These are phyloP conservation scores for Lasiommata megera DNA, from an alignment of 2,888 invertebrate species.

Conservation along the genomic window DNA sequence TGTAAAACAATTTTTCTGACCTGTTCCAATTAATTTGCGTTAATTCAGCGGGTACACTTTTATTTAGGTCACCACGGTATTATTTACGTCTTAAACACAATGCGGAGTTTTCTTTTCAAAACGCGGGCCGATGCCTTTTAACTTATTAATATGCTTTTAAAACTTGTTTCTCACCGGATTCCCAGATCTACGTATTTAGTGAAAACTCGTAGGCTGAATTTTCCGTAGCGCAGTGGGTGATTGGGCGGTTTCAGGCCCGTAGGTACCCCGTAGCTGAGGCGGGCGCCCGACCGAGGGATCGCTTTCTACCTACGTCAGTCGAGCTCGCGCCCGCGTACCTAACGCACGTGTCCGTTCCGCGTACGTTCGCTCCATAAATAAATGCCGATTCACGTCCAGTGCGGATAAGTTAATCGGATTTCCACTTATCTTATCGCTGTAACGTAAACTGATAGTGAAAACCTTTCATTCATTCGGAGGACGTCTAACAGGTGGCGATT, in stretches of 20 bases:
- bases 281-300: slow-evolving; percentile 40
- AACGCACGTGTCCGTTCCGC: slow-evolving; percentile 40
- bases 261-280: slow-evolving; percentile 55
- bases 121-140: slow-evolving; percentile 4
- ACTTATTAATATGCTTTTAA: slow-evolving; percentile 16
- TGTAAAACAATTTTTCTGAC: background rate
- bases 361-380: slow-evolving; percentile 29
- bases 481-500: slow-evolving; percentile 62
- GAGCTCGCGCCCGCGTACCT: slow-evolving; percentile 49
- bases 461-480: slow-evolving; percentile 16
- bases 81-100: background rate
- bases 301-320: slow-evolving; percentile 63
- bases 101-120: slow-evolving; percentile 1
- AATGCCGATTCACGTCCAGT: slow-evolving; percentile 42
- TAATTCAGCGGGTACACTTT: slow-evolving; percentile 2
- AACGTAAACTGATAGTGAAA: slow-evolving; percentile 37
- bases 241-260: slow-evolving; percentile 65
- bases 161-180: slow-evolving; percentile 9
- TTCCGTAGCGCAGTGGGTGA: slow-evolving; percentile 70
- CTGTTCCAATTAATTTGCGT: background rate
- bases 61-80: slow-evolving; percentile 22
- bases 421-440: slow-evolving; percentile 34
- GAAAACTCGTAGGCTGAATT: slow-evolving; percentile 60
- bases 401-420: slow-evolving; percentile 31
- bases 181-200: slow-evolving; percentile 14